Evolutionary conservation across 1,140 invertebrate species (phyloP).

Genomic region (Macrocentrus cingulum): DNA sequence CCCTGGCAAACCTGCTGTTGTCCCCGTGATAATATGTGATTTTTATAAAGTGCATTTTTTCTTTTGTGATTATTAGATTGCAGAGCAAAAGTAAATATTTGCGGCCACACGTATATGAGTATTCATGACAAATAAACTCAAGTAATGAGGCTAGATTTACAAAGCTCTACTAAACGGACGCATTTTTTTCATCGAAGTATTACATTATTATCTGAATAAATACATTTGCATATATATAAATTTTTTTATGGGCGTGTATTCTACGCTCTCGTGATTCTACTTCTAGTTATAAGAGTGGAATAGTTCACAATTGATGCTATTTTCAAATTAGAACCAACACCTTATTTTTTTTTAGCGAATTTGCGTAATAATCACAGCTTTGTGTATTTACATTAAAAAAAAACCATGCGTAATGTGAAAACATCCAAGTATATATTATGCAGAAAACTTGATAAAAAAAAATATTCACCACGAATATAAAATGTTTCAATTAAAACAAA

Average conservation of each 20-base stretch:
- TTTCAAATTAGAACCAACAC: background rate
- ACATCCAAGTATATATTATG: too few species aligned
- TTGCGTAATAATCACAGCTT: background rate
- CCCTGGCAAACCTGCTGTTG: too few species aligned
- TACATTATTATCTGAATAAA: background rate
- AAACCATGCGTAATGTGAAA: background rate
- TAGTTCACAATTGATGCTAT: conserved; percentile 1
- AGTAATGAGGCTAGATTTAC: background rate
- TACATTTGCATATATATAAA: conserved; percentile 1
- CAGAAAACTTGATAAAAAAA: too few species aligned
- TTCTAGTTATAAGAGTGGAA: background rate
- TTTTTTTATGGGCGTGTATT: background rate
- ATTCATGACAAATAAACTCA: background rate
- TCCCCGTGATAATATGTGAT: background rate
- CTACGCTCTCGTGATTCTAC: too few species aligned
- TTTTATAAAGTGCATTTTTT: background rate
- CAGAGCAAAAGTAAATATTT: background rate
- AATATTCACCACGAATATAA: too few species aligned
- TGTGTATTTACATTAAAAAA: conserved; percentile 7
- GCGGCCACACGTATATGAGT: background rate
- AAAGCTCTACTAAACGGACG: background rate
- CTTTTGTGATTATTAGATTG: background rate
- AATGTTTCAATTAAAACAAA: too few species aligned
- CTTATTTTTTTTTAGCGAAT: background rate
- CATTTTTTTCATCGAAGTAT: too few species aligned